Percentiles rank a stretch among this genome's conserved stretches.
phyloP scores from a whole-genome alignment of 2,888 invertebrate genomes.

The Acrobasis repandana region DNA sequence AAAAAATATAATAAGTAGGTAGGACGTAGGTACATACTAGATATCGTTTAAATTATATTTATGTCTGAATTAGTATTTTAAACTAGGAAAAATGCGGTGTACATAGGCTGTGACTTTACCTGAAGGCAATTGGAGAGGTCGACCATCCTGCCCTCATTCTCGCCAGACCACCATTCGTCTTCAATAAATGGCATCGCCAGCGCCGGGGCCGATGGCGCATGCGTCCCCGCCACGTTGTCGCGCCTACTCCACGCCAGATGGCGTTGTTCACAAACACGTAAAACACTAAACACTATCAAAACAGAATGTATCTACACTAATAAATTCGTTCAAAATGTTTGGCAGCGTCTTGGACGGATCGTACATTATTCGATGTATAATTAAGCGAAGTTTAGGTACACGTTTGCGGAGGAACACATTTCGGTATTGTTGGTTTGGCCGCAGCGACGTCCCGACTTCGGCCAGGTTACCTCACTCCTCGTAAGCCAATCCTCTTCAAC shows the following conservation, averaged over 20 bases:
- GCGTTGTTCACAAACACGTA: constrained; percentile 53
- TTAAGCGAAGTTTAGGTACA: constrained; percentile 63
- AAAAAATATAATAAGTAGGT: too few species aligned
- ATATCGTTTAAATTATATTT: too few species aligned
- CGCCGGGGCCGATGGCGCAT: constrained; percentile 85
- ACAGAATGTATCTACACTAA: constrained; percentile 64
- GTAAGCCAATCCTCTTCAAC: constrained; percentile 70
- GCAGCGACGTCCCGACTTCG: constrained; percentile 40
- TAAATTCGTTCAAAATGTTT: constrained; percentile 79
- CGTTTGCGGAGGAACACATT: constrained; percentile 70
- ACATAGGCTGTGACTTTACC: constrained; percentile 71
- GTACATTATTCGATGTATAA: constrained; percentile 75
- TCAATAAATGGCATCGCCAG: constrained; percentile 97
- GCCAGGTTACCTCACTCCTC: constrained; percentile 79
- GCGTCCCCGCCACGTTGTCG: constrained; percentile 85
- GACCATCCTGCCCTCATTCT: constrained; percentile 97
- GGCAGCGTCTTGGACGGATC: constrained; percentile 79
- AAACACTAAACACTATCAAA: constrained; percentile 56
- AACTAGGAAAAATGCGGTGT: not conserved
- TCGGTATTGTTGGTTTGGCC: constrained; percentile 43
- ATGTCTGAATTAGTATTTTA: not conserved
- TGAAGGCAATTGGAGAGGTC: constrained; percentile 94
- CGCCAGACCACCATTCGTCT: constrained; percentile 97
- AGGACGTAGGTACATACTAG: too few species aligned
- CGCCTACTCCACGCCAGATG: constrained; percentile 66